Evolutionary conservation across 2,888 invertebrate species (phyloP), one percentile per base, ranked within the genome.

Genomic region (Galerucella pusilla): DNA sequence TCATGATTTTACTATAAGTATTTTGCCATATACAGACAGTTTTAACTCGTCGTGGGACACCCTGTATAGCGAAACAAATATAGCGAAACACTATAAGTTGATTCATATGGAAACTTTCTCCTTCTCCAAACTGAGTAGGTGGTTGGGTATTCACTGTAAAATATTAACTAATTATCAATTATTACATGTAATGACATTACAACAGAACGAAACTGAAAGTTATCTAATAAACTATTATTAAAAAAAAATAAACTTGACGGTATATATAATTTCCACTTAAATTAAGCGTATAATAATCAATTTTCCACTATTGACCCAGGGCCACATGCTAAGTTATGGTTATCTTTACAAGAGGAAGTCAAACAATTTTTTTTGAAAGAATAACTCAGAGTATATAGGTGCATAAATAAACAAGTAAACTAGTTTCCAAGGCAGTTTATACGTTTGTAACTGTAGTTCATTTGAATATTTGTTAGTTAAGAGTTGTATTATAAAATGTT

Each of bases 81-180:
- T n/a, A n/a, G n/a, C n/a, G n/a, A 61, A 16, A 46, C 46, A 46
- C 12, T 11, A 12, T 14, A 42, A 63, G 7, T 35, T n/a, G 35
- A 28, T 3, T 42, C 42, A 9, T 28, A 35, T 63, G 16, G 14
- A 11, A 46, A 65, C 45, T 65, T 65, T 65, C 49, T 46, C 49
- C 45, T 63, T 60, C 20, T 46, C 46, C 45, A 1, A 46, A 11
- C 2, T 68, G 60, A 11, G 4, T 68, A 60, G 16, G 68, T 60
- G 68, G 68, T 68, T 57, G 20, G 42, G 46, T 68, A 60, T 59
- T 45, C 68, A 60, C 68, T 60, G 68, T 68, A 68, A 68, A 59
- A 46, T 68, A 60, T 68, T 59, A 54, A 12, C 20, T 68, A 16
- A 59, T 68, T 68, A 68, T 68, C 35, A 59, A 60, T 68, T 54